Evolutionary conservation across 2,888 invertebrate species (phyloP).

Genomic region (Tryphoninae sp.): DNA sequence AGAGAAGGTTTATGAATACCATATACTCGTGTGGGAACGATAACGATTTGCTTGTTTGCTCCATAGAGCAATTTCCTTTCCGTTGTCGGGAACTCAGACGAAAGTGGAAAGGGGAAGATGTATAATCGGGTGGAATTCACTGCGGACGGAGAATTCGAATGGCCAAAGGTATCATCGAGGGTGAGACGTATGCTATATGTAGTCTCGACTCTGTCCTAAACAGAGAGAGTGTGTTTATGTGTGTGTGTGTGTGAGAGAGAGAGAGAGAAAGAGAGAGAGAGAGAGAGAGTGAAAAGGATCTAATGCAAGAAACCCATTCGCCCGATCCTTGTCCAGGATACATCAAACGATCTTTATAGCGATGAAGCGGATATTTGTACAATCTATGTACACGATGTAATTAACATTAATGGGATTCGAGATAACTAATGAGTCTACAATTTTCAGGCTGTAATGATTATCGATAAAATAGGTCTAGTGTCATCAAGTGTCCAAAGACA

Average conservation of each 20-base stretch:
- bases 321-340: conserved; percentile 37
- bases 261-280: conserved; percentile 19
- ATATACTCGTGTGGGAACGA: conserved; percentile 63
- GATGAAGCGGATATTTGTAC: conserved; percentile 43
- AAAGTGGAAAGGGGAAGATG: conserved; percentile 32
- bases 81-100: conserved; percentile 50
- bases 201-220: background rate
- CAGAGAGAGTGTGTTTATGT: background rate
- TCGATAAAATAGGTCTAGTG: background rate
- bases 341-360: conserved; percentile 59
- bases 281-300: conserved; percentile 33
- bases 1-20: background rate
- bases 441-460: conserved; percentile 6
- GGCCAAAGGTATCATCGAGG: conserved; percentile 37
- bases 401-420: conserved; percentile 11
- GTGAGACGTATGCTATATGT: conserved; percentile 15
- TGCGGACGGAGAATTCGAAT: conserved; percentile 10
- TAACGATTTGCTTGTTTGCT: conserved; percentile 73
- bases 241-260: background rate
- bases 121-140: conserved; percentile 50
- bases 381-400: conserved; percentile 34
- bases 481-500: too few relatives aligned
- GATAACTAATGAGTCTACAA: background rate
- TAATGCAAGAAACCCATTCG: conserved; percentile 37
- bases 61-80: conserved; percentile 69